These are phyloP conservation scores for Gobio gobio DNA, from an alignment of 2,113 vertebrate genomes.

Conservation along the genomic window DNA sequence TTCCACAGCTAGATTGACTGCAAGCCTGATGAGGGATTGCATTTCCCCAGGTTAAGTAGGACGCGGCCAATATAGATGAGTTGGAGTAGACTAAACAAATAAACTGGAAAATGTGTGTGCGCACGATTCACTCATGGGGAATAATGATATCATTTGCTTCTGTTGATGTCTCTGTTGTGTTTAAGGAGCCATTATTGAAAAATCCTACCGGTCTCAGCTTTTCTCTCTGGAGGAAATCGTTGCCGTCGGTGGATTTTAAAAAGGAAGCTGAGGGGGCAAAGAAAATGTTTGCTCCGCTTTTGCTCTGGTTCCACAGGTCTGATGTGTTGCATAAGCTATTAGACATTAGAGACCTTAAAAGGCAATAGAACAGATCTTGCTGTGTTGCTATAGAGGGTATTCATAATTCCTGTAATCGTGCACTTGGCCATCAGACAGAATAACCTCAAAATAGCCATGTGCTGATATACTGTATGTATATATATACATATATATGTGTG, in stretches of 20 bases:
- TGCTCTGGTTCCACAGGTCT: constrained; percentile 30
- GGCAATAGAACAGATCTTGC: constrained; percentile 29
- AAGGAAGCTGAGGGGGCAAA: constrained; percentile 13
- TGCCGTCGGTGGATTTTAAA: not conserved
- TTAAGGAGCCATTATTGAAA: constrained; percentile 34
- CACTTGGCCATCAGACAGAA: not conserved
- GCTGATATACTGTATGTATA: not conserved
- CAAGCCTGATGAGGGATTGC: constrained; percentile 26
- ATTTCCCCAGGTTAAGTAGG: constrained; percentile 16
- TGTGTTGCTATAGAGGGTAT: constrained; percentile 30
- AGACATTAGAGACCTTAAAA: constrained; percentile 40
- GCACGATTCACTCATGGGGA: not conserved
- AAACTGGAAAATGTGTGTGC: constrained; percentile 28
- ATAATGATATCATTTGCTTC: constrained; percentile 36
- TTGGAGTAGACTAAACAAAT: constrained; percentile 39
- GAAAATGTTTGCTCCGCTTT: not conserved
- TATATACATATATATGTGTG: not conserved
- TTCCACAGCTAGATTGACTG: constrained; percentile 28
- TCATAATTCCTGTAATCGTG: constrained; percentile 32
- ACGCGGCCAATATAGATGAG: constrained; percentile 37
- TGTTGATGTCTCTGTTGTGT: constrained; percentile 22
- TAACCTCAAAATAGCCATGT: constrained; percentile 1
- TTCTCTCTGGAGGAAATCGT: constrained; percentile 17
- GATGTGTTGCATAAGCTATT: constrained; percentile 50
- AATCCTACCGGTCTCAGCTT: not conserved